Conservation (phyloP, 2,113 vertebrate genomes). For the Xiphophorus couchianus region DNA sequence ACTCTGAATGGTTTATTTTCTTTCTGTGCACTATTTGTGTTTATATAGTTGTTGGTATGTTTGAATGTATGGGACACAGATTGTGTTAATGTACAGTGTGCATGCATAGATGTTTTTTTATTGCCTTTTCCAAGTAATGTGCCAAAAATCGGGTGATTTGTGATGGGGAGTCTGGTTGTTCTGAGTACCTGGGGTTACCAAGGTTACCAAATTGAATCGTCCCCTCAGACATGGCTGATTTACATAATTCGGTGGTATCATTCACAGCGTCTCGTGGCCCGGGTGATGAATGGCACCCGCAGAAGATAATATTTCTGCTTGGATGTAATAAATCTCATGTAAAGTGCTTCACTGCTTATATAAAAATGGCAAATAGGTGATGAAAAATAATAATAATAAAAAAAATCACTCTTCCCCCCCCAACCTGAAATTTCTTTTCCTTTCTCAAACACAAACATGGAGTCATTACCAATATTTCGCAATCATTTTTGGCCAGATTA, state of each 20-base stretch:
- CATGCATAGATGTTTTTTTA: neutral
- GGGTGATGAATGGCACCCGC: constrained; percentile 93
- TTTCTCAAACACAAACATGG: constrained; percentile 13
- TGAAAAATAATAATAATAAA: constrained; percentile 27
- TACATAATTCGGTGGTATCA: constrained; percentile 98
- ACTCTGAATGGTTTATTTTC: neutral
- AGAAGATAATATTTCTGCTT: constrained; percentile 96
- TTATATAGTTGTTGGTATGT: neutral
- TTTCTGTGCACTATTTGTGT: neutral
- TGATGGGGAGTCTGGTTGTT: constrained; percentile 46
- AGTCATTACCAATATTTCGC: neutral
- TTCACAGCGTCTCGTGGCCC: constrained; percentile 87
- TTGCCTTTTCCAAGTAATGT: constrained; percentile 67
- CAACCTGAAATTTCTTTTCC: constrained; percentile 13
- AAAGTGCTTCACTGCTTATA: constrained; percentile 81
- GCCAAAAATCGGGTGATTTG: constrained; percentile 45
- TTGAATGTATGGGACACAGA: neutral
- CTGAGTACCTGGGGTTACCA: constrained; percentile 93
- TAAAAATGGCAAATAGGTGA: constrained; percentile 61
- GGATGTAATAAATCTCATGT: constrained; percentile 95
- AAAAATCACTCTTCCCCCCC: constrained; percentile 9
- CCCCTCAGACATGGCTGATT: constrained; percentile 92
- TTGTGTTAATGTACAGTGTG: neutral
- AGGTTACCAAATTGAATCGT: constrained; percentile 96
- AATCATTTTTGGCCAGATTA: neutral